Evolutionary conservation across 2,888 invertebrate species (phyloP), one percentile per base, ranked within the genome.

Genomic region (Dolomedes plantarius): DNA sequence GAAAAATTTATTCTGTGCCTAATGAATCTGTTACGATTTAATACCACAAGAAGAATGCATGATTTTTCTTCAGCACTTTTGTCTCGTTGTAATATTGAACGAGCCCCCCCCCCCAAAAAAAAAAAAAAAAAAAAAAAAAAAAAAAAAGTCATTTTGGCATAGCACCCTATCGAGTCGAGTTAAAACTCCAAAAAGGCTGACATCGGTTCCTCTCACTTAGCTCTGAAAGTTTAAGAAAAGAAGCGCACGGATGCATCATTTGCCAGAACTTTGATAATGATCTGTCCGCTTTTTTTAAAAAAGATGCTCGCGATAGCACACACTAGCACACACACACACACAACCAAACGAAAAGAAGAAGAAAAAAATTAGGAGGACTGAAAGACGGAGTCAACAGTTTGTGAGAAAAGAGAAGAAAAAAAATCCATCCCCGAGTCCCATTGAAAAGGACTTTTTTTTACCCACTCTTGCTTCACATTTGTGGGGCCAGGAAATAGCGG

Each of bases 201-300:
- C 56, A 50, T 67, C 68, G 28, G 80, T 80, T 74, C 73, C 73
- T 67, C 71, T 72, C 69, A 41, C 72, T 46, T 72, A 80, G 68
- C 56, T 56, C 13, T n/a, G 36, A 16, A 29, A 32, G 23, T 9
- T 6, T 31, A 46, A 36, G 13, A 27, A 73, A 62, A 27, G 36
- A 36, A 32, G 41, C 23, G n/a, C 32, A 68, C 74, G 67, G 39
- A 80, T 68, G 80, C 80, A 80, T 80, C 80, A 80, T 80, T 80
- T 80, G 80, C 80, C 80, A 80, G 67, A 74, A 74, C 73, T 74
- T 46, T 32, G 80, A 80, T 80, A 80, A 80, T 80, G 80, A 80
- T 80, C 80, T 80, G 73, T 73, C 73, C 56, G 67, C 73, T 36
- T 77, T 73, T 78, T 67, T 65, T 79, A 79, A 80, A 80, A 65